Evolutionary conservation across 2,113 vertebrate species (phyloP).

Genomic region (Sander lucioperca): DNA sequence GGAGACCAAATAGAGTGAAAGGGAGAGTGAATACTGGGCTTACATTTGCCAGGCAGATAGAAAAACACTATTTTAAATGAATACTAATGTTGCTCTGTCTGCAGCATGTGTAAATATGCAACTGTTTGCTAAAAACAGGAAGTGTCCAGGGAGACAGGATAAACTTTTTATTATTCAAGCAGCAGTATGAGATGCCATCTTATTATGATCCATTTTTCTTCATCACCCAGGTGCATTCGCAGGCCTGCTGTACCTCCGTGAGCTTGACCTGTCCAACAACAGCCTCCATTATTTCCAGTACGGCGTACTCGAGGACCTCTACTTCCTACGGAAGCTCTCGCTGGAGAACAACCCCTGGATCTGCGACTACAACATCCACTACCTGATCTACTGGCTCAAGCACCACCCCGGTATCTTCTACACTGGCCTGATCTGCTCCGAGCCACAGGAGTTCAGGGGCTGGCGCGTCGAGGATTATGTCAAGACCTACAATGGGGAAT

Average conservation of each 20-base stretch:
- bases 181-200: neutral
- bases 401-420: constrained; percentile 92
- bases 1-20: neutral
- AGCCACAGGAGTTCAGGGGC: constrained; percentile 91
- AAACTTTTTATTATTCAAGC: neutral
- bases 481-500: constrained; percentile 96
- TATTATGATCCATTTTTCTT: constrained; percentile 25
- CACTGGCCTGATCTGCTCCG: constrained; percentile 90
- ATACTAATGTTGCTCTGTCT: neutral
- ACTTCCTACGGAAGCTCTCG: constrained; percentile 91
- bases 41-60: too few relatives aligned
- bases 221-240: constrained; percentile 89
- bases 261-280: constrained; percentile 96
- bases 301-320: constrained; percentile 95
- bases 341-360: constrained; percentile 94
- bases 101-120: neutral
- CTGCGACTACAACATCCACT: constrained; percentile 98
- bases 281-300: constrained; percentile 93
- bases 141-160: neutral
- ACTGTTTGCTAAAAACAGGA: neutral
- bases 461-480: constrained; percentile 95
- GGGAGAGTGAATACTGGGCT: neutral
- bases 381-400: constrained; percentile 97
- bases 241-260: constrained; percentile 91
- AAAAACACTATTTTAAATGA: neutral